A percentile compares a stretch with the other conserved stretches of the same genome.
Evolutionary conservation across 1,140 invertebrate species (phyloP).

Genomic region (Polyergus mexicanus): DNA sequence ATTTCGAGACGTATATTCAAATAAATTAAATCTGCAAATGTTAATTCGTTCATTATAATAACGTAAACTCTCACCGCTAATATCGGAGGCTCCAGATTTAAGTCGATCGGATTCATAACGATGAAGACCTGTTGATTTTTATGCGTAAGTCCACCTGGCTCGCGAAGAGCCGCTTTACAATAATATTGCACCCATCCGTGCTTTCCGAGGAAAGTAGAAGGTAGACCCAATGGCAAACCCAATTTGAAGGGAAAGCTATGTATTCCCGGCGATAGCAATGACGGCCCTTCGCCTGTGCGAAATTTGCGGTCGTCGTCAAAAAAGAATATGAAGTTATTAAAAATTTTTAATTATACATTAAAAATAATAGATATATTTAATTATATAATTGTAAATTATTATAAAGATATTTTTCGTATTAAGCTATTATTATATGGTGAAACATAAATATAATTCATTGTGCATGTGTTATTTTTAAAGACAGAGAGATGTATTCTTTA

Average conservation of each 20-base stretch:
- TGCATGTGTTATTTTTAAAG: neutral
- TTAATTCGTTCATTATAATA: neutral
- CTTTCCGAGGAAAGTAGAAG: slow-evolving; percentile 97
- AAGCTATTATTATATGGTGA: neutral
- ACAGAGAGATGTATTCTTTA: neutral
- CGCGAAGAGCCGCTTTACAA: slow-evolving; percentile 95
- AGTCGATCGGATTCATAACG: slow-evolving; percentile 98
- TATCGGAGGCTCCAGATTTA: slow-evolving; percentile 96
- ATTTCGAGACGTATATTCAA: neutral
- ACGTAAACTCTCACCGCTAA: slow-evolving; percentile 90
- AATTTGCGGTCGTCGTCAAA: slow-evolving; percentile 1
- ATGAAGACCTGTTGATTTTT: slow-evolving; percentile 99
- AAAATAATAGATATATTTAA: neutral
- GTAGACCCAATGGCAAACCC: slow-evolving; percentile 95
- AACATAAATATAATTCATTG: neutral
- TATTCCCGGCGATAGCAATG: slow-evolving; percentile 96
- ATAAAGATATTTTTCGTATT: neutral
- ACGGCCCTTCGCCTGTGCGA: slow-evolving; percentile 91
- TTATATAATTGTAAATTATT: slow-evolving; percentile 1
- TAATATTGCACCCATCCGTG: slow-evolving; percentile 98
- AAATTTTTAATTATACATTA: neutral
- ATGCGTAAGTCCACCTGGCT: slow-evolving; percentile 95
- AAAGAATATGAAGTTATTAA: neutral
- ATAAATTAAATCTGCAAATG: neutral
- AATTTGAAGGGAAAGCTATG: slow-evolving; percentile 98